phyloP scores from a whole-genome alignment of 2,113 vertebrate genomes.

The Zapornia atra region DNA sequence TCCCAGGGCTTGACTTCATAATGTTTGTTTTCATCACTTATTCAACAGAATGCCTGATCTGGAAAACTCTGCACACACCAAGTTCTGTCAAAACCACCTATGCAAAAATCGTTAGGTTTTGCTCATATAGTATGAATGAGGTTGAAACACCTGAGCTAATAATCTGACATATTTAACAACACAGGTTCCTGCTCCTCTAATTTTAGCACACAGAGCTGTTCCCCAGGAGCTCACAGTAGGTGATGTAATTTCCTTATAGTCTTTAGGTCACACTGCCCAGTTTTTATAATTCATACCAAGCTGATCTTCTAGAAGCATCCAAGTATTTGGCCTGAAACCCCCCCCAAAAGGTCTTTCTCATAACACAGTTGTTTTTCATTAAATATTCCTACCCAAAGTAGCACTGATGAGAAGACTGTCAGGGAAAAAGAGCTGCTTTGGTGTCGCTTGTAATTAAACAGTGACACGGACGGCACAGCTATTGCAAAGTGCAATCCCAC shows the following conservation, averaged over 20 bases:
- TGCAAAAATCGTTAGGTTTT: not conserved
- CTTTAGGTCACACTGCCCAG: not conserved
- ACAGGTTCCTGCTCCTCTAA: not conserved
- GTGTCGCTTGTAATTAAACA: conserved; percentile 7
- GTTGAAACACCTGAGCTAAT: not conserved
- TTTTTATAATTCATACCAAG: not conserved
- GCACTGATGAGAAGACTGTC: not conserved
- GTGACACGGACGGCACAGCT: not conserved
- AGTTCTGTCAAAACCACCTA: not conserved
- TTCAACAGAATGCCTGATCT: not conserved
- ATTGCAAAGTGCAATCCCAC: not conserved
- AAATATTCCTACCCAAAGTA: not conserved
- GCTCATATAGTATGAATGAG: not conserved
- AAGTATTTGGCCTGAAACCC: not conserved
- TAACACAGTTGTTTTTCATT: not conserved
- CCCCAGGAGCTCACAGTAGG: not conserved
- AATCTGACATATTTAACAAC: not conserved
- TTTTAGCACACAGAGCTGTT: not conserved
- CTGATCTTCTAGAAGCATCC: not conserved
- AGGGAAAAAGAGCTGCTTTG: not conserved
- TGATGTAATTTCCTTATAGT: not conserved
- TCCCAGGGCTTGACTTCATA: not conserved
- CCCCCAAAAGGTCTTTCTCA: not conserved
- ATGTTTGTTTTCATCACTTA: not conserved
- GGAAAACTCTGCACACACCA: not conserved